Evolutionary conservation across 2,888 invertebrate genomes (phyloP).

Genomic region (Lycophotia porphyrea): DNA sequence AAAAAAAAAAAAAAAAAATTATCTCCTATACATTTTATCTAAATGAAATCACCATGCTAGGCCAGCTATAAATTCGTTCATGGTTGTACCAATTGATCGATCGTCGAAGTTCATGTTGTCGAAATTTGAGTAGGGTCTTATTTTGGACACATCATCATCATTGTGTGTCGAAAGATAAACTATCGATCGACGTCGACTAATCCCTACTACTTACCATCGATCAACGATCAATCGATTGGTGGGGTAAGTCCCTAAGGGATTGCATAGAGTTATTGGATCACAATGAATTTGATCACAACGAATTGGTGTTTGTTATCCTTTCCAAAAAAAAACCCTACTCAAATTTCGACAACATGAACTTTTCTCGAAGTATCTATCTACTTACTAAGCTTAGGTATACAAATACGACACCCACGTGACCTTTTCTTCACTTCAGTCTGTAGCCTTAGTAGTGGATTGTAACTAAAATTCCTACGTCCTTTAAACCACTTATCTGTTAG

Average conservation of each 20-base stretch:
- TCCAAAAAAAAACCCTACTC: not conserved
- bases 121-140: no score
- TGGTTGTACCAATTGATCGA: no score
- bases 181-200: no score
- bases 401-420: not conserved
- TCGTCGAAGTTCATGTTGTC: no score
- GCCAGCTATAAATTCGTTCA: no score
- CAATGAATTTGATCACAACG: not conserved
- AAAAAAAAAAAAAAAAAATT: no score
- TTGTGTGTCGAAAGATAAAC: no score
- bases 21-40: no score
- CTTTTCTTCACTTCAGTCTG: not conserved
- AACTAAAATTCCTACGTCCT: not conserved
- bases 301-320: not conserved
- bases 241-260: no score
- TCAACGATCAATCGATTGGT: no score
- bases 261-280: not conserved
- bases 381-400: not conserved
- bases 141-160: no score
- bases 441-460: not conserved
- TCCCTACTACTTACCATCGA: no score
- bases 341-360: not conserved
- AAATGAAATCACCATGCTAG: not conserved
- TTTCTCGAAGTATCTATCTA: not conserved
- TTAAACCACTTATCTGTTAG: slow-evolving; percentile 9